Evolutionary conservation across 2,888 invertebrate species (phyloP).

Genomic region (Patella depressa): DNA sequence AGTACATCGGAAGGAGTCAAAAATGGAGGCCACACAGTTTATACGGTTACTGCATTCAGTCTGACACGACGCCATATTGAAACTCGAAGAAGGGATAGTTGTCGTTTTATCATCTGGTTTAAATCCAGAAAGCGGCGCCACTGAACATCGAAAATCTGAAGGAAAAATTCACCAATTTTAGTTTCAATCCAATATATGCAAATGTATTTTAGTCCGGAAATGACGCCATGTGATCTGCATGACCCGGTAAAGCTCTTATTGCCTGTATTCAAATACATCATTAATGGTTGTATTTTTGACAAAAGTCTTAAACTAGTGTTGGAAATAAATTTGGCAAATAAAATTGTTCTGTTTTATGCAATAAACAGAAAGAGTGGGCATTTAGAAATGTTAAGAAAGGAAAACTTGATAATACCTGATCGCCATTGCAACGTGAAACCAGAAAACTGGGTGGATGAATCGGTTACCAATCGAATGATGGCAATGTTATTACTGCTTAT

Average conservation of each 20-base stretch:
- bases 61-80: neutral
- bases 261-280: no score
- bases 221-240: no score
- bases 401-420: conserved; percentile 39
- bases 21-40: conserved; percentile 34
- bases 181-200: no score
- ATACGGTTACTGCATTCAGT: conserved; percentile 28
- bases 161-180: neutral
- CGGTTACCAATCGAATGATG: conserved; percentile 48
- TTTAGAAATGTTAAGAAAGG: neutral
- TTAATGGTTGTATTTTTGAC: no score
- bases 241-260: no score
- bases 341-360: no score
- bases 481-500: conserved; percentile 48
- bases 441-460: conserved; percentile 29
- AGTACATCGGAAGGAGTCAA: conserved; percentile 30
- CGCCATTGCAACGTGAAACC: conserved; percentile 48
- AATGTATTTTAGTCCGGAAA: no score
- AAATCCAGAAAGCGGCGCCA: neutral
- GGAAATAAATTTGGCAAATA: no score
- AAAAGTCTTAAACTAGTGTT: no score
- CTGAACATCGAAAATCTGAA: conserved; percentile 27
- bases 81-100: neutral
- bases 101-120: neutral
- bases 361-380: neutral